Percentiles rank a stretch among this genome's conserved stretches.
These are phyloP conservation scores for Drosophila paracracens DNA, from an alignment of 2,888 invertebrate genomes.

Conservation along the genomic window DNA sequence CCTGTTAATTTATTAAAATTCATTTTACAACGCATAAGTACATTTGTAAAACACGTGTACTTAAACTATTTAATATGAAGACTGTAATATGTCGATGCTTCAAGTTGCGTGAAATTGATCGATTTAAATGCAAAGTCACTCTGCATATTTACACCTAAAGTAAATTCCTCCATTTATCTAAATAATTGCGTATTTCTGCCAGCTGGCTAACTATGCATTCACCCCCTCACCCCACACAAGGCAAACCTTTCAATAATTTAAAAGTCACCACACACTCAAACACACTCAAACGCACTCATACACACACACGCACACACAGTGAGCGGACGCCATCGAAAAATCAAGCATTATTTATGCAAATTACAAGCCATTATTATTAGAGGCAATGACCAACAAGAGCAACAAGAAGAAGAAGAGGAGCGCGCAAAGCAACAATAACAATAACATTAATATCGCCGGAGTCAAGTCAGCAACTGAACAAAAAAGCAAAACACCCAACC, in stretches of 20 bases:
- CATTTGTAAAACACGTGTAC: not conserved
- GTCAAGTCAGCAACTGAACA: slow-evolving; percentile 35
- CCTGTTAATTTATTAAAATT: too few species aligned
- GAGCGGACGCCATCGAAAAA: slow-evolving; percentile 52
- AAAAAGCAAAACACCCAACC: slow-evolving; percentile 44
- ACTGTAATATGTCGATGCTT: not conserved
- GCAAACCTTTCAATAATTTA: slow-evolving; percentile 64
- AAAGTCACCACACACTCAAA: slow-evolving; percentile 36
- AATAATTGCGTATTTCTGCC: slow-evolving; percentile 37
- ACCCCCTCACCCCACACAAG: not conserved
- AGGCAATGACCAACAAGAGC: slow-evolving; percentile 61
- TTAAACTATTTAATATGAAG: not conserved
- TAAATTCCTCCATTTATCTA: slow-evolving; percentile 29
- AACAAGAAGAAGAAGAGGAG: slow-evolving; percentile 18
- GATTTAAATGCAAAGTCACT: slow-evolving; percentile 5
- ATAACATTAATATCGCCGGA: slow-evolving; percentile 21
- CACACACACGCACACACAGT: slow-evolving; percentile 7
- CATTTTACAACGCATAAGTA: not conserved
- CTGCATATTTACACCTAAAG: slow-evolving; percentile 9
- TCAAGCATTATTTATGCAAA: slow-evolving; percentile 77
- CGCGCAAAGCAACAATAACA: slow-evolving; percentile 28
- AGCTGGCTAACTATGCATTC: slow-evolving; percentile 11
- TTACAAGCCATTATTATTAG: slow-evolving; percentile 77
- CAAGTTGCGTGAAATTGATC: not conserved
- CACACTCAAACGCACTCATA: slow-evolving; percentile 6